Evolutionary conservation across 2,888 invertebrate genomes (phyloP).

Genomic region (Palloptera scutellata): DNA sequence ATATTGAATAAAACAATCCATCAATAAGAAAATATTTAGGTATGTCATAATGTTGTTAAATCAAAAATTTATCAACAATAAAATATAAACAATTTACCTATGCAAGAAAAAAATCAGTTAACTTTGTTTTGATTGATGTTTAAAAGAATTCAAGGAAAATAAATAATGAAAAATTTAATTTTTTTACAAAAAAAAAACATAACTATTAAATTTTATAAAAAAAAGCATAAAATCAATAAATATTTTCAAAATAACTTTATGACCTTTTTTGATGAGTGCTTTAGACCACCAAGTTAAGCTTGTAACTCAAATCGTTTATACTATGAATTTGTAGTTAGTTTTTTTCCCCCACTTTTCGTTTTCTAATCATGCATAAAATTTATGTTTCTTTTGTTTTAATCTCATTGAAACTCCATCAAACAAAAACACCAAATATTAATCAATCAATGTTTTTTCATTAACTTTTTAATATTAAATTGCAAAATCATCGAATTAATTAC

Average conservation of each 20-base stretch:
- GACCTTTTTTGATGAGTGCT: slow-evolving; percentile 1
- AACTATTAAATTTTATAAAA: neutral
- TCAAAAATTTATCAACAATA: too few relatives aligned
- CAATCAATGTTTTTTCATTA: slow-evolving; percentile 33
- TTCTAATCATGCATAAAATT: neutral
- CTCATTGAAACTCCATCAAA: slow-evolving; percentile 1
- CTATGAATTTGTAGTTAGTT: neutral
- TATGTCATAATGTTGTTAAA: too few relatives aligned
- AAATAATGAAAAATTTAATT: too few relatives aligned
- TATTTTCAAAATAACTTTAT: neutral
- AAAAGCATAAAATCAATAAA: slow-evolving; percentile 38
- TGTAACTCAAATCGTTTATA: neutral
- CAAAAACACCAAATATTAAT: slow-evolving; percentile 25
- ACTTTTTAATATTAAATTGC: slow-evolving; percentile 43
- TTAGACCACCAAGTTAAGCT: slow-evolving; percentile 25
- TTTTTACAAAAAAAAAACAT: slow-evolving; percentile 20
- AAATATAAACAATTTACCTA: too few relatives aligned
- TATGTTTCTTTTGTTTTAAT: neutral
- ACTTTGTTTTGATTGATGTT: too few relatives aligned
- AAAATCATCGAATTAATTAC: slow-evolving; percentile 60
- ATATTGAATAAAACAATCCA: too few relatives aligned
- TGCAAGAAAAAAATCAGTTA: too few relatives aligned
- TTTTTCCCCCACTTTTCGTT: neutral
- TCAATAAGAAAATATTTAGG: too few relatives aligned
- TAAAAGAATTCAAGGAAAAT: too few relatives aligned